Percentiles rank a stretch among this genome's conserved stretches.
Conservation (phyloP, 2,797 vertebrate genomes). For the Pipistrellus kuhlii region DNA sequence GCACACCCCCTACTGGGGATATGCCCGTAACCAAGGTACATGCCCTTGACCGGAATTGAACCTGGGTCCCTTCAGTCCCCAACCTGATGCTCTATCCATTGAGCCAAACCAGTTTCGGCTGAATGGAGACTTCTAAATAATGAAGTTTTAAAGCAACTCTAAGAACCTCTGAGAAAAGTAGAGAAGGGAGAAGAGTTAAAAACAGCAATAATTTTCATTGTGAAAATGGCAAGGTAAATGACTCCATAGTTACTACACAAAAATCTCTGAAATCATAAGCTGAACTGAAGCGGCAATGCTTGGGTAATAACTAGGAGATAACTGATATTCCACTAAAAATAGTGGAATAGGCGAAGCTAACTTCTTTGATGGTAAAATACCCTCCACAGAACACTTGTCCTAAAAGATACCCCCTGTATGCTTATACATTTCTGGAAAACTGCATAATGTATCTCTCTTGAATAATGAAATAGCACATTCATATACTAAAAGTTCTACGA, state of each 20-base stretch:
- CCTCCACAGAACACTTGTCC: neutral
- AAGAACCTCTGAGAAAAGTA: neutral
- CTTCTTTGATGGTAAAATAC: neutral
- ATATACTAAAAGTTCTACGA: neutral
- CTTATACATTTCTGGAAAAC: neutral
- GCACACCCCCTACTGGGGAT: too few species aligned
- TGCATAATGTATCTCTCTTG: neutral
- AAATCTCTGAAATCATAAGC: too few species aligned
- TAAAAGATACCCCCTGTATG: neutral
- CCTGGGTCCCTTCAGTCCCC: too few species aligned
- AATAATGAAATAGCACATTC: neutral
- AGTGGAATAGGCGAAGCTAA: neutral
- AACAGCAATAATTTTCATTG: neutral
- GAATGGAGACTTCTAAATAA: slow-evolving; percentile 2
- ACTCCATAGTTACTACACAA: too few species aligned
- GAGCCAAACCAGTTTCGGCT: too few species aligned
- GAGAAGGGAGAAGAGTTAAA: neutral
- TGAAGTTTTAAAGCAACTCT: slow-evolving; percentile 1
- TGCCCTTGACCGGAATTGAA: too few species aligned
- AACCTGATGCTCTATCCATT: too few species aligned
- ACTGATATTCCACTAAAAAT: too few species aligned
- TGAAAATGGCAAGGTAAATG: neutral
- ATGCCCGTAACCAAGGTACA: too few species aligned
- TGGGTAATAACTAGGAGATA: too few species aligned
- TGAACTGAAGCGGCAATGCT: too few species aligned